A percentile compares a stretch with the other conserved stretches of the same genome.
Conservation (phyloP, 2,888 invertebrate genomes). For the Acleris emargana region DNA sequence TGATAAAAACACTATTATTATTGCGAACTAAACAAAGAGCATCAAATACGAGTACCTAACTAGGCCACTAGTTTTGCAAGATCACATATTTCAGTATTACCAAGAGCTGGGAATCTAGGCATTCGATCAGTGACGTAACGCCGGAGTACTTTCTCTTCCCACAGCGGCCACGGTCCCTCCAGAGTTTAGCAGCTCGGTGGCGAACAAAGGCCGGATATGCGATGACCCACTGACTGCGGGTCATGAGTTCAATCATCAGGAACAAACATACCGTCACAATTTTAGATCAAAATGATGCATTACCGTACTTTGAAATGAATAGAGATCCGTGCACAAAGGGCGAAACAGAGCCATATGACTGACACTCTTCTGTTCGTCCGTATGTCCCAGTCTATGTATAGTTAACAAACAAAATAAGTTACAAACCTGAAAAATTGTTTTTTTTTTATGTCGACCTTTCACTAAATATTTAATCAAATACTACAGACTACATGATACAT, state of each 20-base stretch:
- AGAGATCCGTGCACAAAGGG: not conserved
- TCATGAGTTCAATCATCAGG: constrained; percentile 17
- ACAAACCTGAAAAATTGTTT: too few relatives aligned
- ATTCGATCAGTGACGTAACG: constrained; percentile 43
- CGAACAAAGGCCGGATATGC: constrained; percentile 30
- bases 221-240: constrained; percentile 20
- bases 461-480: too few relatives aligned
- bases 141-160: constrained; percentile 44
- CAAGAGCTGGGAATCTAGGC: constrained; percentile 43
- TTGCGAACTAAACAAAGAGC: constrained; percentile 1
- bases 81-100: constrained; percentile 27
- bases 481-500: too few relatives aligned
- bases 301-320: constrained; percentile 10
- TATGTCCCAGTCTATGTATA: too few relatives aligned
- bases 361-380: too few relatives aligned
- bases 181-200: constrained; percentile 30
- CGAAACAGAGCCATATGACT: too few relatives aligned
- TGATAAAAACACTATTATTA: not conserved
- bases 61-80: constrained; percentile 16
- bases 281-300: constrained; percentile 14
- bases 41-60: not conserved
- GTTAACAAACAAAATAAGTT: too few relatives aligned
- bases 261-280: constrained; percentile 8
- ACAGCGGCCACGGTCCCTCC: constrained; percentile 39
- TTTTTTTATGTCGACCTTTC: too few relatives aligned